Evolutionary conservation across 2,797 vertebrate genomes (phyloP), one percentile per base, ranked within the genome.

Genomic region (Moxostoma hubbsi): DNA sequence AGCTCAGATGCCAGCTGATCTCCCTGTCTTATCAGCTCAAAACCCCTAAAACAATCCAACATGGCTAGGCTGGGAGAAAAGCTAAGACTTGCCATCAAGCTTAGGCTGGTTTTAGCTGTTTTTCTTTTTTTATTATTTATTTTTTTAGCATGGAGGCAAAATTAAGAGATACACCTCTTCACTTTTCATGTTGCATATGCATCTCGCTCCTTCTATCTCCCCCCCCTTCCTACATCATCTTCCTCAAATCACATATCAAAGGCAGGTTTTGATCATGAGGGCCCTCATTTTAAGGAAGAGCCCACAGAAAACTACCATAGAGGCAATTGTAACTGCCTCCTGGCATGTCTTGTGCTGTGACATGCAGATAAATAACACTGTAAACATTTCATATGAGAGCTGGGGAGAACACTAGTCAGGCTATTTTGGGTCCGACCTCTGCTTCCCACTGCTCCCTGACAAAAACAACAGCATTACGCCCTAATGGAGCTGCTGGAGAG

Each of bases 401-500:
- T 65, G 82, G 80, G 24, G 83, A 83, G 81, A 67, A 83, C 70
- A 79, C 86, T 89, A 89, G 92, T 3, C 36, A 90, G 69, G 50
- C 91, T 93, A 89, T 92, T 92, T 93, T 91, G 86, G 85, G 87
- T 85, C 86, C 90, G 91, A 94, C 92, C 91, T 93, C 89, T 84
- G 86, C 88, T 85, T 92, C 80, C 82, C 82, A 82, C 72, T 54
- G 66, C 70, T 83, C 84, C 77, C 72, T 87, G 80, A 86, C 89
- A 89, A 93, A 90, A 86, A 83, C 79, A 84, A 86, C 84, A 81
- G 82, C 82, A 86, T 84, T 84, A 82, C 81, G 75, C 76, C 66
- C 84, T 91, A 91, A 90, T 91, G 90, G 86, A 88, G 89, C 86
- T 82, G 86, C 88, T 87, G 89, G 90, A 87, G 88, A 89, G 90